phyloP scores from a whole-genome alignment of 2,888 invertebrate species.

The Platypus cylindrus region DNA sequence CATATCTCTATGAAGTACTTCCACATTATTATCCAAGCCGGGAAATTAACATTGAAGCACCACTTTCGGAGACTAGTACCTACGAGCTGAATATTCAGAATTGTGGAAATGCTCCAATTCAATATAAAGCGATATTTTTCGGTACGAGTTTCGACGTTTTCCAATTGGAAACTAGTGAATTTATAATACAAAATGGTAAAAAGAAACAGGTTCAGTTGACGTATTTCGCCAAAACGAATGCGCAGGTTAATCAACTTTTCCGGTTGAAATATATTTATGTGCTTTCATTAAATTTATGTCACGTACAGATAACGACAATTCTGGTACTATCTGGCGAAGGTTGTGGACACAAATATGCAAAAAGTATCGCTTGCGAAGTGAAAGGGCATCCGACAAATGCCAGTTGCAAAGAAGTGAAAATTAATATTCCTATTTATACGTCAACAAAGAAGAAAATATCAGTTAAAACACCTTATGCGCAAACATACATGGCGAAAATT shows the following conservation, averaged over 20 bases:
- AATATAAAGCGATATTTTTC: constrained; percentile 25
- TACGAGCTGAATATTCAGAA: constrained; percentile 36
- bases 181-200: constrained; percentile 12
- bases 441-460: constrained; percentile 5
- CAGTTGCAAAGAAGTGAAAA: constrained; percentile 14
- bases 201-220: constrained; percentile 16
- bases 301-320: no score
- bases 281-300: no score
- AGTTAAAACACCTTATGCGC: constrained; percentile 16
- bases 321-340: constrained; percentile 25
- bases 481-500: constrained; percentile 14
- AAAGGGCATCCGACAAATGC: constrained; percentile 23
- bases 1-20: constrained; percentile 40
- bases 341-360: constrained; percentile 22
- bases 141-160: constrained; percentile 23
- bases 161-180: constrained; percentile 8
- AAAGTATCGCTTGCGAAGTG: constrained; percentile 22
- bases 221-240: constrained; percentile 16
- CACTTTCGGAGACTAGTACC: constrained; percentile 35
- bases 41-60: constrained; percentile 36
- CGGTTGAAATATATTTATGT: no score
- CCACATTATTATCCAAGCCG: constrained; percentile 41
- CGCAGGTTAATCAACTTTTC: constrained; percentile 4
- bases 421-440: constrained; percentile 15
- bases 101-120: constrained; percentile 17